Evolutionary conservation across 2,888 invertebrate species (phyloP), one percentile per base, ranked within the genome.

Genomic region (Thereva unica): DNA sequence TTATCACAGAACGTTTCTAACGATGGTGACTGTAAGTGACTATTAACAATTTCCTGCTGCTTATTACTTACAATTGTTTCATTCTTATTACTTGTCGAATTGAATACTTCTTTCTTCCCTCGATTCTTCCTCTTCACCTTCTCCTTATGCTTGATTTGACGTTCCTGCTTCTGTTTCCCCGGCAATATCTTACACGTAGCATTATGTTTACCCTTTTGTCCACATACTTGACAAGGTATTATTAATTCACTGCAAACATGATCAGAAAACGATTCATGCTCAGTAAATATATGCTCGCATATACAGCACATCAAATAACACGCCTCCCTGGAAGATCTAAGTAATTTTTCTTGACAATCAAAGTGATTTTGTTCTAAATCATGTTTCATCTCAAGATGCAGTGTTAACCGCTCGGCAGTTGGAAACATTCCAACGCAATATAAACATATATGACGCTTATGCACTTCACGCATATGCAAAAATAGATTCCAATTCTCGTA

Each of bases 401-500:
- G 83, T 50, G 91, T 88, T 47, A 94, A 81, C 75, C 90, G 89
- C 74, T 92, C 91, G 6, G 91, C 89, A 74, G 88, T 87, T 41
- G 89, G 88, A 82, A 92, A 93, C 85, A 92, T 89, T 57, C 91
- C 90, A 70, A 92, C 83, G 77, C 93, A 93, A 80, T 90, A 91
- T 61, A 93, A 82, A 77, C 93, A 94, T 73, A 92, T 89, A 76
- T 89, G 90, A 64, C 91, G 85, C 73, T 88, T 87, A 78, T 94
- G 93, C 67, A 89, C 86, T 75, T 92, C 91, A 64, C 90, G 85
- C 87, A 93, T 92, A 74, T 93, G 93, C 53, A 91, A 80, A 77
- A 92, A 93, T 68, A 93, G 84, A 80, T 92, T 91, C 91, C 92
- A 92, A 75, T 91, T 90, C 79, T 92, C 91, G 81, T 91, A 92